Conservation (phyloP, 2,113 vertebrate species). For the Patagioenas fasciata region DNA sequence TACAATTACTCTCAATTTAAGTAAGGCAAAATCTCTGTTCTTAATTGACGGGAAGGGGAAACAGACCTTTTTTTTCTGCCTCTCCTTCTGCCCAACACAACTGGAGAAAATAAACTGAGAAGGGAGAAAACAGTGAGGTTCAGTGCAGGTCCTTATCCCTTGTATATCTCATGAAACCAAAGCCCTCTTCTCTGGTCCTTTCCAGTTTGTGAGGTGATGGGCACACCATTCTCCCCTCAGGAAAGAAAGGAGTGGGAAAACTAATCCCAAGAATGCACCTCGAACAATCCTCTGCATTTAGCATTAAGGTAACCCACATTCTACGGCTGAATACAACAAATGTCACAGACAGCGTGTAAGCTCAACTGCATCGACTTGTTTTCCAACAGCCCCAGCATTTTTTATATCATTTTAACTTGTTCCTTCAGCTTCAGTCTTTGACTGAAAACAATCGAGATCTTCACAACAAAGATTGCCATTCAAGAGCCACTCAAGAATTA, state of each 20-base stretch:
- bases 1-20: neutral
- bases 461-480: neutral
- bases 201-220: neutral
- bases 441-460: neutral
- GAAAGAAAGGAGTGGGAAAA: neutral
- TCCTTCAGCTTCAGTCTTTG: neutral
- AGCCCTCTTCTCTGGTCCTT: neutral
- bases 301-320: neutral
- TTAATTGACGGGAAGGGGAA: neutral
- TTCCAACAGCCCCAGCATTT: neutral
- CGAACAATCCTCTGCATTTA: neutral
- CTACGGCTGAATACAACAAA: neutral
- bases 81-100: neutral
- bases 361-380: neutral
- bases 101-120: neutral
- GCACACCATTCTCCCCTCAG: neutral
- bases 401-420: neutral
- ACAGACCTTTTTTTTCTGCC: neutral
- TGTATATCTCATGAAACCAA: neutral
- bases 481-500: neutral
- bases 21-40: neutral
- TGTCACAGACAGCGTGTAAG: accelerated
- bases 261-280: neutral
- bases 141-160: neutral
- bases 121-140: neutral